Conservation (phyloP, 2,113 vertebrate species). For the Furnarius figulus region DNA sequence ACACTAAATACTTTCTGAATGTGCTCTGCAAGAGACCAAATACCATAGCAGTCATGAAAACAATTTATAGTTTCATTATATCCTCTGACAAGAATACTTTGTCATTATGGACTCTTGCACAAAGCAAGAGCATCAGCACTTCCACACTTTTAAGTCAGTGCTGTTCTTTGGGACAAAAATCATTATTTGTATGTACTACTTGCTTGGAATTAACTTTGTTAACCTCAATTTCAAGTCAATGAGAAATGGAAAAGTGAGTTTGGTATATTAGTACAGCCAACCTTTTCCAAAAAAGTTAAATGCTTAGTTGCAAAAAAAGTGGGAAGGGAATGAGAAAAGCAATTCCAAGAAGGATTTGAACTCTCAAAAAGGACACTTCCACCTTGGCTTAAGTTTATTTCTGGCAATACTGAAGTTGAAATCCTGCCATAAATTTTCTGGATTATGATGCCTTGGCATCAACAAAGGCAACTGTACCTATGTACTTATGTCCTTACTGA, state of each 20-base stretch:
- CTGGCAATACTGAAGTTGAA: conserved; percentile 70
- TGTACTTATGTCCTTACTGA: conserved; percentile 55
- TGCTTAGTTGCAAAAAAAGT: conserved; percentile 64
- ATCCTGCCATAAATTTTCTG: conserved; percentile 67
- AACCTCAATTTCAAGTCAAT: conserved; percentile 72
- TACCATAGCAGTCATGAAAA: conserved; percentile 74
- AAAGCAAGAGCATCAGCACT: conserved; percentile 68
- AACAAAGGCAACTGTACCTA: conserved; percentile 47
- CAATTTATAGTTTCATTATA: conserved; percentile 82
- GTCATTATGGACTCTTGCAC: conserved; percentile 64
- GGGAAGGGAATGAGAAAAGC: conserved; percentile 57
- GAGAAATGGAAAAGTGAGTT: conserved; percentile 50
- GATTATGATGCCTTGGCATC: conserved; percentile 71
- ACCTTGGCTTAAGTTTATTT: conserved; percentile 74
- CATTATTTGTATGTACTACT: conserved; percentile 57
- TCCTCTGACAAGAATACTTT: conserved; percentile 72
- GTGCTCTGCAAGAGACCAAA: conserved; percentile 66
- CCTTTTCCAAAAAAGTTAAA: conserved; percentile 52
- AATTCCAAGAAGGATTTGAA: conserved; percentile 60
- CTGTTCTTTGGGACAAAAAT: conserved; percentile 64
- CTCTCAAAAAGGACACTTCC: conserved; percentile 67
- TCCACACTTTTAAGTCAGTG: conserved; percentile 49
- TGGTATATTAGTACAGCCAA: conserved; percentile 32
- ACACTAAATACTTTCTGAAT: conserved; percentile 72
- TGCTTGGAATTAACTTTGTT: conserved; percentile 66